Evolutionary conservation across 2,888 invertebrate species (phyloP).

Genomic region (Andrena haemorrhoa): DNA sequence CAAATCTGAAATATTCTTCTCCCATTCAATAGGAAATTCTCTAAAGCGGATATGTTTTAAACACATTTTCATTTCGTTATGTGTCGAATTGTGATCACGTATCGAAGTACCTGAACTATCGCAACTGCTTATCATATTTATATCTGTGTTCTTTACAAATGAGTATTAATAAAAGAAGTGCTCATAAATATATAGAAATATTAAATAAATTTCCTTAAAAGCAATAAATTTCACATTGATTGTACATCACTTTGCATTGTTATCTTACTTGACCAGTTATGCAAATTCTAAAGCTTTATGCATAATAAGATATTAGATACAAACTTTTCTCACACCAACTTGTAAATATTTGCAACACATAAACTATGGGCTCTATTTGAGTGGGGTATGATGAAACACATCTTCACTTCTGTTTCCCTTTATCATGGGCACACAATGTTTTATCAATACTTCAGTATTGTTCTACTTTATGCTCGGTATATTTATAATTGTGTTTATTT

Average conservation of each 20-base stretch:
- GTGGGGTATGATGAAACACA: neutral
- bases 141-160: constrained; percentile 14
- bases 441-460: constrained; percentile 38
- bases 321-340: neutral
- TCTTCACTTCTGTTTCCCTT: neutral
- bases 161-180: neutral
- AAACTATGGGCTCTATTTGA: no score
- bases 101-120: constrained; percentile 13
- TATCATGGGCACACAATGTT: constrained; percentile 24
- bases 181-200: neutral
- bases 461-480: neutral
- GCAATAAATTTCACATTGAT: neutral
- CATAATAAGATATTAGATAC: neutral
- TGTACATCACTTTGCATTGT: neutral
- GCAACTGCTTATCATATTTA: neutral
- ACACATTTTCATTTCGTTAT: constrained; percentile 34
- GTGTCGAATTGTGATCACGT: neutral
- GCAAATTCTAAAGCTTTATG: neutral
- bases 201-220: neutral
- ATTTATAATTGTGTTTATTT: no score
- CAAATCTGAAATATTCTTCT: constrained; percentile 75
- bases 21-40: constrained; percentile 76
- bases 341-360: neutral
- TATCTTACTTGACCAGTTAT: neutral
- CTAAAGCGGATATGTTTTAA: constrained; percentile 62